These are phyloP conservation scores for Cheilosia vernalis DNA, from an alignment of 2,888 invertebrate genomes.

Conservation along the genomic window DNA sequence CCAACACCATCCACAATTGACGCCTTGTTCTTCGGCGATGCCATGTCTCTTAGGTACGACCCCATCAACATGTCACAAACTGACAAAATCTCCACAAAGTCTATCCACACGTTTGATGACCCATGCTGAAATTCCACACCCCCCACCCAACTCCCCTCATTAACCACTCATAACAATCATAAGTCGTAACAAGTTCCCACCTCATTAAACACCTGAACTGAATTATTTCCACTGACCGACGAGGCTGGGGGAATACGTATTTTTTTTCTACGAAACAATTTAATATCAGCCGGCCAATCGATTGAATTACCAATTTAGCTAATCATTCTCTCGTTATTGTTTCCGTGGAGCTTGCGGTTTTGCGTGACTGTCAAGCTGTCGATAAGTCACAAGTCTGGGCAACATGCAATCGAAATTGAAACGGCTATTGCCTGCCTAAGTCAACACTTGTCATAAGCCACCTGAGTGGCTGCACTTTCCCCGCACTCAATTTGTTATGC, in stretches of 20 bases:
- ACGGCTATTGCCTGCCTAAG: background rate
- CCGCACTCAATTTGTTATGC: slow-evolving; percentile 4
- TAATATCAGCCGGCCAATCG: slow-evolving; percentile 21
- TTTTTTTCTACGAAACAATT: slow-evolving; percentile 21
- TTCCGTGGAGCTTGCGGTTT: slow-evolving; percentile 50
- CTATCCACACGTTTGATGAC: too few relatives aligned
- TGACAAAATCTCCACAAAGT: too few relatives aligned
- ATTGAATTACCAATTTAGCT: slow-evolving; percentile 29
- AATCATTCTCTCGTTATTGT: slow-evolving; percentile 38
- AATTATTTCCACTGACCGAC: slow-evolving; percentile 19
- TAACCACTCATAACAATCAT: too few relatives aligned
- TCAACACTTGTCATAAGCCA: slow-evolving; percentile 42
- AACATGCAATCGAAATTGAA: slow-evolving; percentile 30
- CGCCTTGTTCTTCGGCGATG: too few relatives aligned
- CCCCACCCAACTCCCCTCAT: too few relatives aligned
- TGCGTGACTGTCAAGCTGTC: slow-evolving; percentile 68
- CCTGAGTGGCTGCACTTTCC: slow-evolving; percentile 15
- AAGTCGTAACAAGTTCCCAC: slow-evolving; percentile 28
- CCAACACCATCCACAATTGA: too few relatives aligned
- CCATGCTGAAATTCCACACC: too few relatives aligned
- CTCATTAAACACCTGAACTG: slow-evolving; percentile 53
- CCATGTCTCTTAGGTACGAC: too few relatives aligned
- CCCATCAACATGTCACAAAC: too few relatives aligned
- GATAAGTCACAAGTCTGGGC: slow-evolving; percentile 12
- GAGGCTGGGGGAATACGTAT: background rate